Evolutionary conservation across 2,888 invertebrate species (phyloP), one percentile per base, ranked within the genome.

Genomic region (Physocephala rufipes): DNA sequence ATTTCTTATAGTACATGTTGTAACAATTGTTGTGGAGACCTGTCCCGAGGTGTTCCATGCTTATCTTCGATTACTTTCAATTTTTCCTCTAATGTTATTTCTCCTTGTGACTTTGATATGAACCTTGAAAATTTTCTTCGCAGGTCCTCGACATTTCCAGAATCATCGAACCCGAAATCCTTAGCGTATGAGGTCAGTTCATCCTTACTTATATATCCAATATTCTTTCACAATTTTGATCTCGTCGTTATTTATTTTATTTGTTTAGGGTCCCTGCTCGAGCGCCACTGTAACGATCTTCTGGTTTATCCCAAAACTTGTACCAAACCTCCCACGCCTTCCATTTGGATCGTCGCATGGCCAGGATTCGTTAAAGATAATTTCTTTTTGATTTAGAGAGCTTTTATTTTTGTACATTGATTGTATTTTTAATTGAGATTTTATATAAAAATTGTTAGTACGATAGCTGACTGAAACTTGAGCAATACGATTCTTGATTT

Each of bases 251-350:
- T 49, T 19, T n/a, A n/a, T 12, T 49, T 7, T 49, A 49, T 19
- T 49, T 49, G 49, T 49, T 49, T 49, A 49, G 49, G 49, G 19
- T 49, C 49, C 49, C 49, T 49, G 49, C 49, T 49, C 49, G 49
- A 9, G 36, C 36, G 36, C 36, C 36, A 36, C 36, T 36, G 36
- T 36, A 36, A 36, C 36, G 36, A 36, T 9, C 9, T 36, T 36
- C 36, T 36, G 36, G 36, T 36, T 36, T 36, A 36, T 36, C n/a
- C 36, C 36, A 36, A 9, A 36, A 36, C 9, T 36, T 36, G 9
- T 36, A 36, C 5, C 36, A 4, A 36, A 9, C n/a, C n/a, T n/a
- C n/a, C n/a, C n/a, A n/a, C n/a, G n/a, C n/a, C n/a, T n/a, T n/a
- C n/a, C 5, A 36, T 36, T 36, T 4, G 9, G 36, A 4, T 36